Conservation (phyloP, 2,888 invertebrate genomes). For the Dynastes hyllus region DNA sequence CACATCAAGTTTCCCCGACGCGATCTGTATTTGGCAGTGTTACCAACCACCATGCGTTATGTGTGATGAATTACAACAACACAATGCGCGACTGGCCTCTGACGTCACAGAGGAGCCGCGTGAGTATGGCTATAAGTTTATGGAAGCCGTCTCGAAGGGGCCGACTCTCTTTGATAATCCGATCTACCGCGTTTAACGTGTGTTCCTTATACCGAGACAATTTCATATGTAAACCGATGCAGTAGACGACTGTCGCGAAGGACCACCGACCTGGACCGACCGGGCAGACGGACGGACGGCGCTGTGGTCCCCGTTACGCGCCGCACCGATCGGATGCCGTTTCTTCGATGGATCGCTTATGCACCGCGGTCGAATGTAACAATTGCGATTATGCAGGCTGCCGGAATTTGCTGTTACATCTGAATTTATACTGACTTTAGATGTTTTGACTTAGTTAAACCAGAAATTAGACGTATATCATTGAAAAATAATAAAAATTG, state of each 20-base stretch:
- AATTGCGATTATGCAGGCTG: not conserved
- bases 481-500: no score
- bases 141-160: constrained; percentile 54
- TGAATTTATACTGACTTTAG: no score
- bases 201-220: constrained; percentile 60
- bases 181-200: constrained; percentile 62
- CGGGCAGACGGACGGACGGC: not conserved
- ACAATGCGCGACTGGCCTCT: constrained; percentile 56
- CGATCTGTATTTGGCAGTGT: constrained; percentile 61
- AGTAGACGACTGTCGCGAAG: constrained; percentile 51
- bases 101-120: constrained; percentile 59
- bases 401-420: not conserved
- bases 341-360: constrained; percentile 42
- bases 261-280: constrained; percentile 58
- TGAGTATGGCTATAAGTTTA: constrained; percentile 56
- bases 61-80: constrained; percentile 62
- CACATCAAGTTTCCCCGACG: constrained; percentile 60
- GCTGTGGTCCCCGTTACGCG: constrained; percentile 27
- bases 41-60: constrained; percentile 61
- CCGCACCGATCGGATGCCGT: constrained; percentile 35
- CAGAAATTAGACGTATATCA: no score
- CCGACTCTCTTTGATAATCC: constrained; percentile 61
- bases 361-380: constrained; percentile 35
- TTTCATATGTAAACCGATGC: constrained; percentile 62
- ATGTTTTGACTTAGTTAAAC: no score